These are phyloP conservation scores for Parazoanthus atlanticus DNA, from an alignment of 92 coral and sea anemone species.

Conservation along the genomic window DNA sequence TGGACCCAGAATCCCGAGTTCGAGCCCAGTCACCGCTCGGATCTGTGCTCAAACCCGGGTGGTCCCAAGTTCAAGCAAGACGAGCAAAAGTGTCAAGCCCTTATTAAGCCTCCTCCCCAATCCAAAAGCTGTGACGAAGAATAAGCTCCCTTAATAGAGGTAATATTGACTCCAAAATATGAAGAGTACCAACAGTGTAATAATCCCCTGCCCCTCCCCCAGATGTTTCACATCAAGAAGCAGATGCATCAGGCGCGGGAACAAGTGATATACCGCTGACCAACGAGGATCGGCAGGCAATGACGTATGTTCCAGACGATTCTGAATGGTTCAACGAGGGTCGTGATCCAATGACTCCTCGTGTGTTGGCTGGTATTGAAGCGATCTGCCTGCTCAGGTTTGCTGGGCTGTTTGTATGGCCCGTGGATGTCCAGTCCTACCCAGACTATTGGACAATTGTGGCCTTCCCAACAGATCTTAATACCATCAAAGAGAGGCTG, in stretches of 20 bases:
- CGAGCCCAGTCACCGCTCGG: no score
- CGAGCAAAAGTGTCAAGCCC: no score
- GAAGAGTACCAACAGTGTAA: not conserved
- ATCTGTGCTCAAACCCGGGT: no score
- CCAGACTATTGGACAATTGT: constrained; percentile 99
- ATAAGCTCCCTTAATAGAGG: not conserved
- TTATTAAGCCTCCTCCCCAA: not conserved
- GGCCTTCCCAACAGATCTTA: constrained; percentile 88
- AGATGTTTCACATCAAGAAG: constrained; percentile 69
- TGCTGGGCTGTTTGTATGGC: constrained; percentile 94
- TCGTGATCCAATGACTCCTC: constrained; percentile 73
- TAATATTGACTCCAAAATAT: not conserved
- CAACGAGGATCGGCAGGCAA: constrained; percentile 85
- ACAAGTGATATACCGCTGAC: constrained; percentile 96
- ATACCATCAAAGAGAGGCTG: constrained; percentile 78
- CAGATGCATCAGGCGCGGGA: constrained; percentile 86
- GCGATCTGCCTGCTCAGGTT: constrained; percentile 85
- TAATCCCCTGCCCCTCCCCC: constrained; percentile 17
- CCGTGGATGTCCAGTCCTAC: constrained; percentile 94
- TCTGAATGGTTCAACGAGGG: constrained; percentile 94
- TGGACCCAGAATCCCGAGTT: no score
- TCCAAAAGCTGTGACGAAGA: not conserved
- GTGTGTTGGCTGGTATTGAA: constrained; percentile 77
- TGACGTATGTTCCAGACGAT: constrained; percentile 77
- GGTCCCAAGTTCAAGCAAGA: no score